Evolutionary conservation across 2,888 invertebrate species (phyloP).

Genomic region (Nudaria mundana): DNA sequence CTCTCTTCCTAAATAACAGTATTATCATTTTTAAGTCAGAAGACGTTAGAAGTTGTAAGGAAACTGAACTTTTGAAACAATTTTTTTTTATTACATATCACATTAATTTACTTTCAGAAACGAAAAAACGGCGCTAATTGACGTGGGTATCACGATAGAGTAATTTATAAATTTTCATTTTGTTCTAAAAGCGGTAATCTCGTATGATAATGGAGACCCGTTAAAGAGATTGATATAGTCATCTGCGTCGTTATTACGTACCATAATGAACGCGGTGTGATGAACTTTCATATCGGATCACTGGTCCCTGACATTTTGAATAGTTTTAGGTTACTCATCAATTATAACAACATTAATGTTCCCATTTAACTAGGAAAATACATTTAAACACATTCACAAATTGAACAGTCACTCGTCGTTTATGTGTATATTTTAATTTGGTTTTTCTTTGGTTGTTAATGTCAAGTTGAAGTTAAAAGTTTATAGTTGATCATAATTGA

Average conservation of each 20-base stretch:
- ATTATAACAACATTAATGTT: slow-evolving; percentile 58
- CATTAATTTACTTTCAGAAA: too few relatives aligned
- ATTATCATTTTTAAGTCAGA: too few relatives aligned
- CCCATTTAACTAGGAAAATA: slow-evolving; percentile 31
- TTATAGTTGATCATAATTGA: not conserved
- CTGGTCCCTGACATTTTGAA: slow-evolving; percentile 69
- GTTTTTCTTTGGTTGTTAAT: slow-evolving; percentile 5
- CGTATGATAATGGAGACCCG: slow-evolving; percentile 60
- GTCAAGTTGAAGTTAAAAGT: not conserved
- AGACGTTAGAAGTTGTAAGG: too few relatives aligned
- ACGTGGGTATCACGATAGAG: slow-evolving; percentile 8
- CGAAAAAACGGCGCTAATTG: not conserved
- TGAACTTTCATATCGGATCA: slow-evolving; percentile 70
- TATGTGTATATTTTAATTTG: slow-evolving; percentile 3
- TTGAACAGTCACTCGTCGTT: slow-evolving; percentile 3
- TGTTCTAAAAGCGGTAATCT: slow-evolving; percentile 35
- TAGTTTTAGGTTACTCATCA: slow-evolving; percentile 55
- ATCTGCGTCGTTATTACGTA: slow-evolving; percentile 67
- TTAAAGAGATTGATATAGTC: slow-evolving; percentile 68
- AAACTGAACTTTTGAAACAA: too few relatives aligned
- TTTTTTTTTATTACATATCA: too few relatives aligned
- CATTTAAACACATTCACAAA: slow-evolving; percentile 12
- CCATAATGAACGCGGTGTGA: slow-evolving; percentile 72
- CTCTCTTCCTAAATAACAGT: too few relatives aligned
- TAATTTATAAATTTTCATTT: slow-evolving; percentile 27